Conservation (phyloP, 2,113 vertebrate genomes). For the Paramormyrops kingsleyae region DNA sequence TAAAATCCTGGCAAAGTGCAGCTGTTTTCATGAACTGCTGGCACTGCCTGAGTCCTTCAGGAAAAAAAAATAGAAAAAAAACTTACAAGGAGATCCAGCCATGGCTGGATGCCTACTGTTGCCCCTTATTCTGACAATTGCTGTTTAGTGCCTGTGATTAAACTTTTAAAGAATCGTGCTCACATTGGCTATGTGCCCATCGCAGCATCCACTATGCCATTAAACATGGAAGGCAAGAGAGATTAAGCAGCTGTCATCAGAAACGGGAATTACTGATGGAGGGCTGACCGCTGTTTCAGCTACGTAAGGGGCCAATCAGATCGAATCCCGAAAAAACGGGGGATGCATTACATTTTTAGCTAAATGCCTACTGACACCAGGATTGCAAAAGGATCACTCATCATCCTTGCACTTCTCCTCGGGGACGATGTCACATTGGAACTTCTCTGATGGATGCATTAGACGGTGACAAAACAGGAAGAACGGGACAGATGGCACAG, state of each 20-base stretch:
- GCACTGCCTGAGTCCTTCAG: neutral
- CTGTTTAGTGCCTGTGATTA: no score
- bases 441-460: neutral
- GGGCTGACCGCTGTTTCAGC: neutral
- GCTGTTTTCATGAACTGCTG: neutral
- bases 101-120: no score
- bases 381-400: neutral
- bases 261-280: neutral
- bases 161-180: neutral
- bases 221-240: neutral
- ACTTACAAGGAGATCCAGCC: neutral
- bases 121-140: neutral
- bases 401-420: neutral
- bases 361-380: neutral
- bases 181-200: neutral
- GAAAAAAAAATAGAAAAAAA: neutral
- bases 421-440: neutral
- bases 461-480: neutral
- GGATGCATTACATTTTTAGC: neutral
- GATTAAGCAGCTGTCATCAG: neutral
- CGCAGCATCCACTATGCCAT: no score
- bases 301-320: neutral
- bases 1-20: neutral
- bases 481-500: neutral
- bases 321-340: neutral